Conservation (phyloP, 2,797 vertebrate genomes). For the Scomberomorus guttatus region DNA sequence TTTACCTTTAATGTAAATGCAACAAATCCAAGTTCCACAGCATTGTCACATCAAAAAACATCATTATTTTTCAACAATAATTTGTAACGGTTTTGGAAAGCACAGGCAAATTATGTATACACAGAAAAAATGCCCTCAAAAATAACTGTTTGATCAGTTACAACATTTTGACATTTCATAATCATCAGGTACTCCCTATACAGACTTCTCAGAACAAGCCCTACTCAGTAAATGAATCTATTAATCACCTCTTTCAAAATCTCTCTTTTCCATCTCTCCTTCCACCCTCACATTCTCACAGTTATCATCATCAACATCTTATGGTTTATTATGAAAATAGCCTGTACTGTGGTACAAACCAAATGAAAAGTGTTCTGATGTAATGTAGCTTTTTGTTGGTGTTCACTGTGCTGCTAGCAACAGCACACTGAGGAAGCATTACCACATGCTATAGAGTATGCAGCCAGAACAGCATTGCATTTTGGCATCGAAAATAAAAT, state of each 20-base stretch:
- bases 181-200: no score
- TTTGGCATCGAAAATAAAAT: no score
- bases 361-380: background rate
- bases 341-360: background rate
- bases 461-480: background rate
- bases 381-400: background rate
- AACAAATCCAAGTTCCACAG: no score
- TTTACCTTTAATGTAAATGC: no score
- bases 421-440: conserved; percentile 15
- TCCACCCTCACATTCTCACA: background rate
- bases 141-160: no score
- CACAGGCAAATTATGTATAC: no score
- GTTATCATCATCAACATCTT: background rate
- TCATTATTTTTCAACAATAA: no score
- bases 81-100: no score
- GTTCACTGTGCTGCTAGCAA: conserved; percentile 4
- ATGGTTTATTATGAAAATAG: background rate
- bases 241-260: background rate
- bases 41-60: no score
- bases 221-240: background rate
- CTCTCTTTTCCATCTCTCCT: background rate
- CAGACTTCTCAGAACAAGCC: no score
- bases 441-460: conserved; percentile 32
- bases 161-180: no score
- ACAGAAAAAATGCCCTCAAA: no score